phyloP scores from a whole-genome alignment of 2,888 invertebrate genomes.

The Opisthograptis luteolata region DNA sequence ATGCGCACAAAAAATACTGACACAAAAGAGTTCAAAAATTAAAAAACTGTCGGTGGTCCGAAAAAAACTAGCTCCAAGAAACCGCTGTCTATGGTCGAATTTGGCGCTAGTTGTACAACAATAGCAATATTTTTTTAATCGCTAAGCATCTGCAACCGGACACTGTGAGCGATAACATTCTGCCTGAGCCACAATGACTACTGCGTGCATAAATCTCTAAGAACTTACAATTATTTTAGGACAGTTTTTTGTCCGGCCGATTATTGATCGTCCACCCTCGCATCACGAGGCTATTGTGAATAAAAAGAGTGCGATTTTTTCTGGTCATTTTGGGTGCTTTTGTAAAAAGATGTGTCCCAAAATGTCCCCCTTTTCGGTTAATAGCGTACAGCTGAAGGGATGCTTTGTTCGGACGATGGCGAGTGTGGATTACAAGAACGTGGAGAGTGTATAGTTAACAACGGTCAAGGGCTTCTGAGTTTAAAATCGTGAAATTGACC shows the following conservation, averaged over 20 bases:
- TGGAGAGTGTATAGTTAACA: conserved; percentile 22
- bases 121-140: conserved; percentile 53
- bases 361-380: conserved; percentile 68
- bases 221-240: conserved; percentile 79
- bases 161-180: conserved; percentile 60
- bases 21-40: conserved; percentile 31
- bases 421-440: conserved; percentile 59
- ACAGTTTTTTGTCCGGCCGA: conserved; percentile 62
- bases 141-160: conserved; percentile 75
- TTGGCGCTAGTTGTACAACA: conserved; percentile 48
- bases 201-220: conserved; percentile 78
- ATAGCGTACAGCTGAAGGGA: conserved; percentile 72
- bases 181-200: conserved; percentile 76
- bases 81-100: conserved; percentile 44
- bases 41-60: conserved; percentile 26
- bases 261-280: conserved; percentile 81
- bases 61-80: conserved; percentile 29
- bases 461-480: conserved; percentile 22
- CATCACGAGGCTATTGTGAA: conserved; percentile 70
- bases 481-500: conserved; percentile 24
- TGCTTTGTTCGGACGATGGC: conserved; percentile 41
- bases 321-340: conserved; percentile 76
- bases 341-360: conserved; percentile 76
- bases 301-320: conserved; percentile 76
- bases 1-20: conserved; percentile 10